Evolutionary conservation across 2,113 vertebrate species (phyloP), one percentile per base, ranked within the genome.

Genomic region (Suncus etruscus): DNA sequence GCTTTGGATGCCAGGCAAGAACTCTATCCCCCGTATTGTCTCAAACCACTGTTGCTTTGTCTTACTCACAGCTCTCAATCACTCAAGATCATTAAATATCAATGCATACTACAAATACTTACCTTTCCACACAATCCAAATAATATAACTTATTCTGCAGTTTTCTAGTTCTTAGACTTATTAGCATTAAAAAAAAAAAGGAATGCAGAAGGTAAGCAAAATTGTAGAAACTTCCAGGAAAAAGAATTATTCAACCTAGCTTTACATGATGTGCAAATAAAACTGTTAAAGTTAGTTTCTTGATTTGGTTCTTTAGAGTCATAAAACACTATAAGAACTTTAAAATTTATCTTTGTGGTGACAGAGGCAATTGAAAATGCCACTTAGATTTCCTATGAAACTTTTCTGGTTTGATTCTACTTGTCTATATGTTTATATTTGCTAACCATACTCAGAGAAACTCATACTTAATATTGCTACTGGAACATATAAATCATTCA

Each of bases 321-420:
- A 48, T n/a, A 83, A 31, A 78, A 31, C 58, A 89, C 61, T 48
- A 25, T 63, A 69, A 78, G 4, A 69, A 0, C 3, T 93, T 61
- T 74, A 47, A 39, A 66, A 66, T n/a, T 50, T 50, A 20, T 72
- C 47, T 86, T 87, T 72, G 12, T 10, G 87, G 32, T 25, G 82
- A 93, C 39, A 82, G 29, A 70, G 4, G 3, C 8, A 45, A 70
- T 80, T 87, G 47, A 88, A 74, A 89, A 70, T 84, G 12, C 82
- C 39, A 63, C 45, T 47, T 83, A 86, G 72, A 78, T 48, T 89
- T 48, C 27, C 69, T 78, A 86, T 32, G 32, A 83, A 79, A 86
- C 39, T 79, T 80, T 10, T 87, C 45, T 86, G 48, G 10, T 5
- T 29, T 72, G 63, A 27, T 31, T 92, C 27, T 65, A 15, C 45